Conservation (phyloP, 2,888 invertebrate genomes). For the Elaeidobius kamerunicus region DNA sequence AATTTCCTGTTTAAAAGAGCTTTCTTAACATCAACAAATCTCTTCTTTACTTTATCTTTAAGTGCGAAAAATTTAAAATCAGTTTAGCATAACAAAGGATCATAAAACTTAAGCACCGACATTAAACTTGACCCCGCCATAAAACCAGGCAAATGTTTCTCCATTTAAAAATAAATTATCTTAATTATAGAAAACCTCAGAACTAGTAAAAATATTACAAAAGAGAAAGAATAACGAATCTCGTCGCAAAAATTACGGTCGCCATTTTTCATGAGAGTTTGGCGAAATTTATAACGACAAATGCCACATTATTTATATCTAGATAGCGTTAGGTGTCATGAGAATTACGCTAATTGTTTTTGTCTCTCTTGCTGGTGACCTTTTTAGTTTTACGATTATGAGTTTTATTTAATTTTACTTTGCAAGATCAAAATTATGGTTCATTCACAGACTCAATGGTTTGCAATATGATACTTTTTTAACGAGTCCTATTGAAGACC, state of each 20-base stretch:
- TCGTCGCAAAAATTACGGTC: conserved; percentile 11
- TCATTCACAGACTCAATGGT: too few relatives aligned
- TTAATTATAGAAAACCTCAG: conserved; percentile 9
- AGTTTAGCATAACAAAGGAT: too few relatives aligned
- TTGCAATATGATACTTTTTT: too few relatives aligned
- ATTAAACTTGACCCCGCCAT: neutral
- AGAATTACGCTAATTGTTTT: conserved; percentile 32
- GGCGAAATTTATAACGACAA: conserved; percentile 28
- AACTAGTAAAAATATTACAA: conserved; percentile 1
- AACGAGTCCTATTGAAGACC: too few relatives aligned
- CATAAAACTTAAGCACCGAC: neutral
- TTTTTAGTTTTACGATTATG: neutral
- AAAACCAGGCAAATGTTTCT: neutral
- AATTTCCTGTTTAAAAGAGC: too few relatives aligned
- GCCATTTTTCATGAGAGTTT: conserved; percentile 17
- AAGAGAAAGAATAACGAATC: conserved; percentile 4
- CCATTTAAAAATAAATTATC: conserved; percentile 4
- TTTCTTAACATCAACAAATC: too few relatives aligned
- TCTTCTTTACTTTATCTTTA: too few relatives aligned
- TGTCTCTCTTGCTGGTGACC: conserved; percentile 19
- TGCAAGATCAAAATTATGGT: too few relatives aligned
- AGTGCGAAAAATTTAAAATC: too few relatives aligned
- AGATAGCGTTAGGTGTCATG: conserved; percentile 26
- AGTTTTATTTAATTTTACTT: conserved; percentile 1
- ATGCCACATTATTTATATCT: conserved; percentile 31